A percentile compares a stretch with the other conserved stretches of the same genome.
These are phyloP conservation scores for Drosophila obscura DNA, from an alignment of 1,140 invertebrate species.

Conservation along the genomic window DNA sequence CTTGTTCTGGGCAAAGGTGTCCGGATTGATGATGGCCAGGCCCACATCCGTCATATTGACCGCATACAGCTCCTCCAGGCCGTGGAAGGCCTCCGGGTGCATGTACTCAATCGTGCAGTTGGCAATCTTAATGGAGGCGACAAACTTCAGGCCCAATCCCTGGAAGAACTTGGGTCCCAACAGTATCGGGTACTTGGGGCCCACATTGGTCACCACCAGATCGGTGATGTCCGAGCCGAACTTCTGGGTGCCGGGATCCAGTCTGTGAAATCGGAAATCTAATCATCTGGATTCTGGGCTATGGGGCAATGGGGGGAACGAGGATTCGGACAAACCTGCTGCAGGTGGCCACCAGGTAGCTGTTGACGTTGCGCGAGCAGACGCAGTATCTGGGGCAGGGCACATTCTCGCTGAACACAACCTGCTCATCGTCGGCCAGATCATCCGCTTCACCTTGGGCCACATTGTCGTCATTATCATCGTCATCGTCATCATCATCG, in stretches of 20 bases:
- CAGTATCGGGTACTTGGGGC: constrained; percentile 85
- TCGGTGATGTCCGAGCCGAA: constrained; percentile 86
- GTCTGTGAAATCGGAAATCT: constrained; percentile 45
- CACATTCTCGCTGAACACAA: constrained; percentile 71
- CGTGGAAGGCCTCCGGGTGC: constrained; percentile 87
- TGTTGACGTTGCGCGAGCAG: constrained; percentile 76
- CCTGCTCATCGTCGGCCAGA: constrained; percentile 64
- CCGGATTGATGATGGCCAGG: constrained; percentile 86
- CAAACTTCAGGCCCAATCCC: constrained; percentile 85
- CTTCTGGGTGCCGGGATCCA: constrained; percentile 86
- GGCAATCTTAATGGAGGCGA: constrained; percentile 86
- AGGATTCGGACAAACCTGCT: constrained; percentile 53
- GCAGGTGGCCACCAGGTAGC: constrained; percentile 81
- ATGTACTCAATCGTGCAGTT: constrained; percentile 85
- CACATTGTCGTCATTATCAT: constrained; percentile 45
- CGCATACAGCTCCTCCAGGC: constrained; percentile 87
- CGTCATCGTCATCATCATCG: constrained; percentile 62
- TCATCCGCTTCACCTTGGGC: constrained; percentile 34
- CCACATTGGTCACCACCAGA: constrained; percentile 86
- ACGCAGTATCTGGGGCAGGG: constrained; percentile 80
- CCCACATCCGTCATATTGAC: constrained; percentile 88
- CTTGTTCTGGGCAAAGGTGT: constrained; percentile 87
- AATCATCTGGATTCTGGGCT: no score
- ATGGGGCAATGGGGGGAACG: no score
- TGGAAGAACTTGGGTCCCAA: constrained; percentile 86